Evolutionary conservation across 2,888 invertebrate genomes (phyloP), one percentile per base, ranked within the genome.

Genomic region (Keiferia lycopersicella): DNA sequence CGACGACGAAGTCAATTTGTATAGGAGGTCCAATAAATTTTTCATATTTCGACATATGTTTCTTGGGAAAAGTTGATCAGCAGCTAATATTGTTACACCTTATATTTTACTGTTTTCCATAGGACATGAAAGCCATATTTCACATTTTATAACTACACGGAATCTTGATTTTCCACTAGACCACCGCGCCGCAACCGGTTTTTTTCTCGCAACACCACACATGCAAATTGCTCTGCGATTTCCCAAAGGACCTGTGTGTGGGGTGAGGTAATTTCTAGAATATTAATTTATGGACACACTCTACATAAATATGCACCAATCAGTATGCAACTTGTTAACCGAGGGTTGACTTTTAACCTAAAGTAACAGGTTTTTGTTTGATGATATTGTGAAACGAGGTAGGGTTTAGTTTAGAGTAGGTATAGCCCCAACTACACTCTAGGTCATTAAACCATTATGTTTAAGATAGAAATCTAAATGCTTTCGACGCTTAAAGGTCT

Each of bases 281-380:
- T 41, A 41, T 59, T 41, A 39, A 59, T 41, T 39, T 59, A 22
- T 41, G 20, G 41, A 14, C 39, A 39, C 8, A 18, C 20, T 41
- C 22, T 39, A 8, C n/a, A 59, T 14, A 41, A 41, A 41, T 39
- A 59, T 22, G 41, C 59, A 39, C 39, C 41, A 41, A 59, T 59
- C 38, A 20, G 59, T 41, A 59, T 59, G 59, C 59, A 39, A 22
- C 14, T 22, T 41, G 59, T 38, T 26, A 59, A 41, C 59, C 39
- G 20, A 38, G 39, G 39, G 39, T 39, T 59, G 59, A 59, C 20
- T 41, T 59, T 59, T 56, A 56, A 56, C 56, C 34, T 34, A 34
- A 30, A 3, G 16, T 56, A 56, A 56, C 56, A 16, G 34, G 56
- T 56, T 16, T 56, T 56, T 16, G 30, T n/a, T 56, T 14, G 22